Percentiles rank a stretch among this genome's conserved stretches.
Evolutionary conservation across 2,888 invertebrate species (phyloP).

Genomic region (Hirtodrosophila trivittata): DNA sequence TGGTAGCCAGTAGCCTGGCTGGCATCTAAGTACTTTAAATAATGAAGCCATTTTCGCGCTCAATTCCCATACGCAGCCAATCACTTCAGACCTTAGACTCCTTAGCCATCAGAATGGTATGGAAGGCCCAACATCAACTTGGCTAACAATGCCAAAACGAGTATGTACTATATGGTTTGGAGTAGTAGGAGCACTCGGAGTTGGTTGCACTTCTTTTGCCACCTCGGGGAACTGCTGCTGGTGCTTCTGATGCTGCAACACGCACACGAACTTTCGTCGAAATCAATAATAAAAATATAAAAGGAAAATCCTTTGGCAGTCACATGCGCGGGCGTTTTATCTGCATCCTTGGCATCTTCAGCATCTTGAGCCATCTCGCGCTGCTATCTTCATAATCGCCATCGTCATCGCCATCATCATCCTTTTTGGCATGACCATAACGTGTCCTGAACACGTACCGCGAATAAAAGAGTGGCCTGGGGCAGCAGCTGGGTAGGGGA

Average conservation of each 20-base stretch:
- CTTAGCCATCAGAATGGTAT: conserved; percentile 20
- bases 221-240: not conserved
- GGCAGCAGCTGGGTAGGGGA: not conserved
- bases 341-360: conserved; percentile 41
- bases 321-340: conserved; percentile 56
- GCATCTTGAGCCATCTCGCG: conserved; percentile 42
- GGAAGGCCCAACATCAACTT: conserved; percentile 40
- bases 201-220: conserved; percentile 15
- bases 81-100: conserved; percentile 57
- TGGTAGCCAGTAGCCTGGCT: conserved; percentile 14
- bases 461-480: conserved; percentile 35
- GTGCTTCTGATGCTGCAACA: not conserved
- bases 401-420: conserved; percentile 70
- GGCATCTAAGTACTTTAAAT: conserved; percentile 72
- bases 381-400: conserved; percentile 70
- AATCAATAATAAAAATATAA: conserved; percentile 59
- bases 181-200: not conserved
- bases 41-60: conserved; percentile 77
- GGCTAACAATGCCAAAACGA: conserved; percentile 58
- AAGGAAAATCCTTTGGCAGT: conserved; percentile 40
- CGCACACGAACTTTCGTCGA: conserved; percentile 50
- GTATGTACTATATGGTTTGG: conserved; percentile 1
- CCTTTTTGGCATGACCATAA: conserved; percentile 64
- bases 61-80: conserved; percentile 76
- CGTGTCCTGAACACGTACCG: conserved; percentile 71